phyloP scores from a whole-genome alignment of 1,140 invertebrate genomes.

The Caenorhabditis inopinata region DNA sequence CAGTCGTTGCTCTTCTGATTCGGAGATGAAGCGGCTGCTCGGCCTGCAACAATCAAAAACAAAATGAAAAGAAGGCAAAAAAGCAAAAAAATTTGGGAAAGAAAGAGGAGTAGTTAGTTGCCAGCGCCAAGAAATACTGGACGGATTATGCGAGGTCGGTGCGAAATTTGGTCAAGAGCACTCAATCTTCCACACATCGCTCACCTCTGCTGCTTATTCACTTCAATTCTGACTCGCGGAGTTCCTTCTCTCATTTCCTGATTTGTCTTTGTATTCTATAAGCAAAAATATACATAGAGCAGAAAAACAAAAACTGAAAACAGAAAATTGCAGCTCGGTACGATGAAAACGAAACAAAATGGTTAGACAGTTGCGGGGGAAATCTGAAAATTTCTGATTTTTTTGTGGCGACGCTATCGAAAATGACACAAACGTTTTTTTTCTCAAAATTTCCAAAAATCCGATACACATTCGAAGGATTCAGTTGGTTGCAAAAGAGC shows the following conservation, averaged over 20 bases:
- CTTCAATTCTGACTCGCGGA: slow-evolving; percentile 20
- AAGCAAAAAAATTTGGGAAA: too few species aligned
- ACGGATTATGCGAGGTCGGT: slow-evolving; percentile 1
- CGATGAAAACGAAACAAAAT: too few species aligned
- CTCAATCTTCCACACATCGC: not conserved
- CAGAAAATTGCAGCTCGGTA: too few species aligned
- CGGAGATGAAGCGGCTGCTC: not conserved
- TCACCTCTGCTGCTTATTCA: not conserved
- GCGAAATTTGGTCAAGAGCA: slow-evolving; percentile 4
- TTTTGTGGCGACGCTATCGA: too few species aligned
- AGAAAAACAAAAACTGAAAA: too few species aligned
- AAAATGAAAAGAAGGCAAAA: not conserved
- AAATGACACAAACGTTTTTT: not conserved
- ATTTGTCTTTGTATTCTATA: too few species aligned
- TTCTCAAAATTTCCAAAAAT: not conserved
- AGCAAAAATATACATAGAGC: too few species aligned
- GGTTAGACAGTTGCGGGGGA: too few species aligned
- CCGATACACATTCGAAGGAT: not conserved
- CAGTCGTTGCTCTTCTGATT: slow-evolving; percentile 1
- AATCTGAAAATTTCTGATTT: not conserved
- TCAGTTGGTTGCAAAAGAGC: too few species aligned
- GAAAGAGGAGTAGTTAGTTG: not conserved
- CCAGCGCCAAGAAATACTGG: slow-evolving; percentile 2
- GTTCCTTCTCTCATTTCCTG: slow-evolving; percentile 14
- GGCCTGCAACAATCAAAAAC: not conserved